phyloP scores from a whole-genome alignment of 1,140 invertebrate genomes.

The Zaprionus davidi region DNA sequence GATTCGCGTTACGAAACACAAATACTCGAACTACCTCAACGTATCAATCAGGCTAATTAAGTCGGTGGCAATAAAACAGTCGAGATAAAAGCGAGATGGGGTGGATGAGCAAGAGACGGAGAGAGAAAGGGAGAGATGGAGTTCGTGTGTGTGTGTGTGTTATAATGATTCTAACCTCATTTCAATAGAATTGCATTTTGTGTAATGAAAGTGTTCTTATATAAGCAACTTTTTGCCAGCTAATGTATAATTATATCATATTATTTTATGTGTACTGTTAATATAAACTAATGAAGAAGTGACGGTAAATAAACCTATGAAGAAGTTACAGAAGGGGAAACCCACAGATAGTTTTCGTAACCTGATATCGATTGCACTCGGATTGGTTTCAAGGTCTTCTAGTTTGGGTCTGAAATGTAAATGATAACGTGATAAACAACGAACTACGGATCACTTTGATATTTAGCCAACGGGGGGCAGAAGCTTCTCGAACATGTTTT shows the following conservation, averaged over 20 bases:
- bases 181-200: constrained; percentile 1
- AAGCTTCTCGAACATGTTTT: constrained; percentile 10
- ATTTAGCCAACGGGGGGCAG: not conserved
- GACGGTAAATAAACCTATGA: not conserved
- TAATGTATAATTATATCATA: not conserved
- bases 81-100: not conserved
- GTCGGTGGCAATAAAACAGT: not conserved
- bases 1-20: constrained; percentile 16
- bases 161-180: constrained; percentile 6
- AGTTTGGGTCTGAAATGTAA: not conserved
- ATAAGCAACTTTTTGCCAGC: not conserved
- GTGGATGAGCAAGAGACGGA: not conserved
- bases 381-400: not conserved
- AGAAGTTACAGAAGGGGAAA: not conserved
- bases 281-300: not conserved
- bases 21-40: not conserved
- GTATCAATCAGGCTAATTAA: constrained; percentile 22
- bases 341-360: too few species aligned
- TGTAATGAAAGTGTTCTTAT: not conserved
- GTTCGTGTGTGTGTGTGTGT: not conserved
- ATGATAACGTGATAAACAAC: constrained; percentile 1
- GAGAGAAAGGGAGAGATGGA: not conserved
- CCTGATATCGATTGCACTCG: not conserved
- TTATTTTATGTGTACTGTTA: not conserved
- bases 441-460: not conserved